These are phyloP conservation scores for Actias luna DNA, from an alignment of 2,888 invertebrate genomes.

Conservation along the genomic window DNA sequence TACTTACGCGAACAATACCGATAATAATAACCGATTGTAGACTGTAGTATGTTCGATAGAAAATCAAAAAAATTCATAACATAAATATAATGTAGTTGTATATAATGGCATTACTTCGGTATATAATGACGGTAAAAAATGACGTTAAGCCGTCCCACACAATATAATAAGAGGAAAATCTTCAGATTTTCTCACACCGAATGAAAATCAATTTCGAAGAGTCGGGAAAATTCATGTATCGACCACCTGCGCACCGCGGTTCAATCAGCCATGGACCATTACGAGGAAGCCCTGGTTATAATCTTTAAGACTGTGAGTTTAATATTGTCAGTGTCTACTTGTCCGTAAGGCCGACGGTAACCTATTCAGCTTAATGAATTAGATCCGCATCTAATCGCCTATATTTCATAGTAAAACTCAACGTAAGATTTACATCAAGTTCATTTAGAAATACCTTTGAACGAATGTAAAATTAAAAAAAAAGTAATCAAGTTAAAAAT, in stretches of 20 bases:
- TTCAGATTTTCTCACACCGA: conserved; percentile 44
- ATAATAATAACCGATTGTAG: too few species aligned
- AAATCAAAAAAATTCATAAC: too few species aligned
- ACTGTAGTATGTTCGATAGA: too few species aligned
- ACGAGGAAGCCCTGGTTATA: conserved; percentile 50
- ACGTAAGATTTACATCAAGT: not conserved
- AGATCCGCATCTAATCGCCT: not conserved
- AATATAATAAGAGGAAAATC: conserved; percentile 42
- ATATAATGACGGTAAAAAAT: not conserved
- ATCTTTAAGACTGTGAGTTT: conserved; percentile 51
- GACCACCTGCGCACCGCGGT: conserved; percentile 58
- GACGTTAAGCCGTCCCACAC: conserved; percentile 28
- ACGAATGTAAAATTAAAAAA: not conserved
- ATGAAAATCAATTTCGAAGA: conserved; percentile 62
- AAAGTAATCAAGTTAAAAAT: not conserved
- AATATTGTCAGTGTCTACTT: conserved; percentile 49
- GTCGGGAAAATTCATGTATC: conserved; percentile 59
- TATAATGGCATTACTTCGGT: not conserved
- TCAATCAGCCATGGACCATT: conserved; percentile 52
- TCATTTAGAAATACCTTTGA: too few species aligned
- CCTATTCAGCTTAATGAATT: not conserved
- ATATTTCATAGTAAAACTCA: not conserved
- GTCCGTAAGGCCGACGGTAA: conserved; percentile 4
- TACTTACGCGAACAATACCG: too few species aligned
- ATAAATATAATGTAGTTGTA: not conserved